Conservation (phyloP, 2,888 invertebrate species). For the Thera britannica region DNA sequence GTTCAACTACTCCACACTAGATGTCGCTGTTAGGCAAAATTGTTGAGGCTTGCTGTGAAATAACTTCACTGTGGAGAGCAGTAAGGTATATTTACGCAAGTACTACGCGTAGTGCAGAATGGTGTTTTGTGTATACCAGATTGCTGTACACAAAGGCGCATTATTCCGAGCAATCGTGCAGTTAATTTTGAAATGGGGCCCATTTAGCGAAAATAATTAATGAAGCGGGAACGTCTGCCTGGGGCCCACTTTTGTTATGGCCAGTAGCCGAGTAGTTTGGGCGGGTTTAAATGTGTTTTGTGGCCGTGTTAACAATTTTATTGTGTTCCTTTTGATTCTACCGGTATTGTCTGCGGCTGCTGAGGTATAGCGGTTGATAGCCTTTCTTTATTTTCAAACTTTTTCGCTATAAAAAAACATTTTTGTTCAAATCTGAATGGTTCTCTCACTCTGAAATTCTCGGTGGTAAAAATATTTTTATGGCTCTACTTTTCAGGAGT, state of each 20-base stretch:
- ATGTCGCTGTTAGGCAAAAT: conserved; percentile 51
- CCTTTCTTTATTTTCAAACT: not conserved
- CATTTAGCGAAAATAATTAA: conserved; percentile 78
- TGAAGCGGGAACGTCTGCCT: conserved; percentile 56
- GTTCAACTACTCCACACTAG: conserved; percentile 55
- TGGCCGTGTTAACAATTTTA: conserved; percentile 52
- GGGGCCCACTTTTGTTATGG: conserved; percentile 62
- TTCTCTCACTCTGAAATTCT: too few relatives aligned
- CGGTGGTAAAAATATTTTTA: too few relatives aligned
- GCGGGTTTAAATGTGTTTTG: conserved; percentile 51
- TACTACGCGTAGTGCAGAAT: conserved; percentile 10
- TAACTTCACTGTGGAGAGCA: not conserved
- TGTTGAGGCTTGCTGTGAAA: not conserved
- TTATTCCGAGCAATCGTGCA: conserved; percentile 79
- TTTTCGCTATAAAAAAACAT: not conserved
- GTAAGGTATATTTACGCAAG: not conserved
- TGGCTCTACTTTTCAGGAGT: too few relatives aligned
- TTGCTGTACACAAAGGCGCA: conserved; percentile 58
- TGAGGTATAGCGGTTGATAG: conserved; percentile 54
- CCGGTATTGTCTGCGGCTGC: conserved; percentile 55
- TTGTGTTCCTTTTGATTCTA: conserved; percentile 39
- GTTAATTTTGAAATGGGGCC: conserved; percentile 77
- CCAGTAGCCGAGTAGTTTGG: conserved; percentile 50
- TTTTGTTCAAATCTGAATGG: too few relatives aligned
- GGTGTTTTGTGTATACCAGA: conserved; percentile 35